Evolutionary conservation across 1,140 invertebrate species (phyloP).

Genomic region (Ganaspis sp.): DNA sequence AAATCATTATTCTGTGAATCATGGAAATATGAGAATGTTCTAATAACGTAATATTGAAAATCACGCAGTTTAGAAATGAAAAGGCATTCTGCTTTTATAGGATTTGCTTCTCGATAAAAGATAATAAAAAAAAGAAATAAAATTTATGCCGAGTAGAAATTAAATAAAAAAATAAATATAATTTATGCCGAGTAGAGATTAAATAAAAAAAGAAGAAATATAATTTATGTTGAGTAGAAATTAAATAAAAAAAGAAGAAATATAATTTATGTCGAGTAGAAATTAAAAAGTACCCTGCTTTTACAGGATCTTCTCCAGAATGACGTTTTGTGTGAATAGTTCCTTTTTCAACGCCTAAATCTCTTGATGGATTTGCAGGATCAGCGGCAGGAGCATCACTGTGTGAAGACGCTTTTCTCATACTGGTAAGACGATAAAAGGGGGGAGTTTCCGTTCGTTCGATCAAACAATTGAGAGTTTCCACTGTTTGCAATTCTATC

Average conservation of each 20-base stretch:
- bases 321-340: constrained; percentile 97
- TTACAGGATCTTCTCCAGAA: constrained; percentile 92
- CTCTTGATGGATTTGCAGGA: constrained; percentile 74
- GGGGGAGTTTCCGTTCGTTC: constrained; percentile 98
- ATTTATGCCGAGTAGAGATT: no score
- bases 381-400: constrained; percentile 82
- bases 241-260: no score
- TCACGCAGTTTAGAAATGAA: no score
- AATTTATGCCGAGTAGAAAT: no score
- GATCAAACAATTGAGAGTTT: constrained; percentile 95
- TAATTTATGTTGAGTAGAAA: not conserved
- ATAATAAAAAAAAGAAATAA: no score
- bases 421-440: constrained; percentile 94
- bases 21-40: no score
- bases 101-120: no score
- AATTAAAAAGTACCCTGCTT: constrained; percentile 77
- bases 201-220: not conserved
- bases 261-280: not conserved
- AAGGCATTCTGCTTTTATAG: no score
- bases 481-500: constrained; percentile 96
- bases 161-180: not conserved
- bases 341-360: constrained; percentile 88
- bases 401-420: constrained; percentile 92
- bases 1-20: no score
- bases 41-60: no score